phyloP scores from a whole-genome alignment of 2,113 vertebrate species.

The Scatophagus argus region DNA sequence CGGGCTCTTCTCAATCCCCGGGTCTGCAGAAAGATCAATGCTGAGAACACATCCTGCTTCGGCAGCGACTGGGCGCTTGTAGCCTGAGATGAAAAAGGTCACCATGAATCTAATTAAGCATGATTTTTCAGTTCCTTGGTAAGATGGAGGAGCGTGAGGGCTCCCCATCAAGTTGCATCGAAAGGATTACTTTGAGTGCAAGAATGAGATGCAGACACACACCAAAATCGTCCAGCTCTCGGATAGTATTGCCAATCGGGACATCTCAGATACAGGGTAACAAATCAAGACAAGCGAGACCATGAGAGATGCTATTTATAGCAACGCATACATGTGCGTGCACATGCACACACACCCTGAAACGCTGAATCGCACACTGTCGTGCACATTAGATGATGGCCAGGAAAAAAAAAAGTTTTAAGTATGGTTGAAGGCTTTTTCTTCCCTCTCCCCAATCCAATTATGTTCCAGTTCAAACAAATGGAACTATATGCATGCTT shows the following conservation, averaged over 20 bases:
- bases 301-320: conserved; percentile 77
- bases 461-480: conserved; percentile 82
- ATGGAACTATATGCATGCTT: conserved; percentile 78
- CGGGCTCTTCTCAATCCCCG: conserved; percentile 68
- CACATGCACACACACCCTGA: conserved; percentile 29
- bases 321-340: conserved; percentile 44
- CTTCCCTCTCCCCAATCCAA: conserved; percentile 81
- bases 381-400: conserved; percentile 40
- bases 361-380: conserved; percentile 21
- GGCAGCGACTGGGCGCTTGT: conserved; percentile 65
- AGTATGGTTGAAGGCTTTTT: conserved; percentile 81
- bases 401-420: conserved; percentile 63
- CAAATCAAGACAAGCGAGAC: conserved; percentile 73
- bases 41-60: conserved; percentile 74
- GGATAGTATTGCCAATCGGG: conserved; percentile 66
- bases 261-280: conserved; percentile 65
- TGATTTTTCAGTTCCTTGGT: conserved; percentile 77
- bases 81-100: conserved; percentile 79
- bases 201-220: conserved; percentile 68
- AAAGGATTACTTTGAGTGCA: conserved; percentile 63
- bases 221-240: conserved; percentile 61
- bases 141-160: conserved; percentile 63
- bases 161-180: conserved; percentile 58
- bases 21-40: conserved; percentile 80
- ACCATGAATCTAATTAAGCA: conserved; percentile 82